Percentiles rank a stretch among this genome's conserved stretches.
phyloP scores from a whole-genome alignment of 2,113 vertebrate species.

The Nansenia antarctica region DNA sequence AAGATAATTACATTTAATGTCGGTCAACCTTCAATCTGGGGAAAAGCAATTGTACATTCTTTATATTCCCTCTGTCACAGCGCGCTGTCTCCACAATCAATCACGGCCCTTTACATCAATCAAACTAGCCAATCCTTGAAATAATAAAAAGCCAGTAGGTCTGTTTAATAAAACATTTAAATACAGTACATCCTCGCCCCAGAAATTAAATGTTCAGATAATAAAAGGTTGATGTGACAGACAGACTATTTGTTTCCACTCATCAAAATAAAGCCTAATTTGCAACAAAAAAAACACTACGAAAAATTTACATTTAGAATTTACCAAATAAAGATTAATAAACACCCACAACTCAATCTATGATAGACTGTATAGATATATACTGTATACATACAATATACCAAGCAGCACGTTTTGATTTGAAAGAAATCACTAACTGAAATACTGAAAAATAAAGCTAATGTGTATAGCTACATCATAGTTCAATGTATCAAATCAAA shows the following conservation, averaged over 20 bases:
- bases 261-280: neutral
- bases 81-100: slow-evolving; percentile 6
- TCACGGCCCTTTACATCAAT: slow-evolving; percentile 16
- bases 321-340: neutral
- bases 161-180: neutral
- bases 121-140: neutral
- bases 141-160: too few relatives aligned
- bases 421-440: neutral
- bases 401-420: neutral
- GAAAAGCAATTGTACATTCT: neutral
- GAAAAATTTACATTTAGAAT: neutral
- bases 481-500: neutral
- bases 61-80: neutral
- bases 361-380: too few relatives aligned
- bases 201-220: neutral
- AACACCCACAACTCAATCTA: too few relatives aligned
- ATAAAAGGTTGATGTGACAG: neutral
- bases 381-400: neutral
- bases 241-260: neutral
- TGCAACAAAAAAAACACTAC: neutral
- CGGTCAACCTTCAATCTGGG: neutral
- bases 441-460: neutral
- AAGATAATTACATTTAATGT: slow-evolving; percentile 8
- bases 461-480: neutral
- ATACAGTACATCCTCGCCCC: neutral